Evolutionary conservation across 2,888 invertebrate genomes (phyloP).

Genomic region (Diadegma fenestrale): DNA sequence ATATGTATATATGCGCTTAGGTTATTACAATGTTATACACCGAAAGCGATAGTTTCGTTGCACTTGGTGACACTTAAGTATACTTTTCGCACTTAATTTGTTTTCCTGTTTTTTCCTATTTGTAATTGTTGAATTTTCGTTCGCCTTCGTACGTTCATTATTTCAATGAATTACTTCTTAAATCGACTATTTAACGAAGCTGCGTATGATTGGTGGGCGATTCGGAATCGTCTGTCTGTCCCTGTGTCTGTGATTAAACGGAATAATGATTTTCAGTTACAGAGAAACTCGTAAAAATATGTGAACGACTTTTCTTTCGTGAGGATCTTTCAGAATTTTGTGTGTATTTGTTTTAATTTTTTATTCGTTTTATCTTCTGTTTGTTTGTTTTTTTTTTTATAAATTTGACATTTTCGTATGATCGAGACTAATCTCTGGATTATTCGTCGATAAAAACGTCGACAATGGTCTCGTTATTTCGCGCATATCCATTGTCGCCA

Average conservation of each 20-base stretch:
- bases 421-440: conserved; percentile 23
- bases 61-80: conserved; percentile 75
- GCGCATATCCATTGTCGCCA: not conserved
- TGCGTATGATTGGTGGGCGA: conserved; percentile 36
- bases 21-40: conserved; percentile 79
- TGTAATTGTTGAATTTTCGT: conserved; percentile 41
- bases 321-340: conserved; percentile 3
- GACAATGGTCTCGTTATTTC: conserved; percentile 11
- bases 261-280: conserved; percentile 26
- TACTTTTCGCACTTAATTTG: conserved; percentile 62
- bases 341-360: not conserved
- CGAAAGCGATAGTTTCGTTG: conserved; percentile 82
- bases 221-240: conserved; percentile 20
- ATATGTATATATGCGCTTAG: conserved; percentile 17
- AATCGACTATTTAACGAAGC: conserved; percentile 37
- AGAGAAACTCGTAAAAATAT: conserved; percentile 56
- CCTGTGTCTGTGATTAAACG: conserved; percentile 4
- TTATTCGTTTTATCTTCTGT: not conserved
- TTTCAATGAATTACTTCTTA: conserved; percentile 39
- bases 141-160: conserved; percentile 14
- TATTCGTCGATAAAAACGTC: conserved; percentile 9
- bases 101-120: conserved; percentile 43
- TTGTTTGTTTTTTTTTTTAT: conserved; percentile 23
- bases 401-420: conserved; percentile 50
- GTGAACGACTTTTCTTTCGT: conserved; percentile 18